These are phyloP conservation scores for Talpa occidentalis DNA, from an alignment of 2,113 vertebrate species.

Conservation along the genomic window DNA sequence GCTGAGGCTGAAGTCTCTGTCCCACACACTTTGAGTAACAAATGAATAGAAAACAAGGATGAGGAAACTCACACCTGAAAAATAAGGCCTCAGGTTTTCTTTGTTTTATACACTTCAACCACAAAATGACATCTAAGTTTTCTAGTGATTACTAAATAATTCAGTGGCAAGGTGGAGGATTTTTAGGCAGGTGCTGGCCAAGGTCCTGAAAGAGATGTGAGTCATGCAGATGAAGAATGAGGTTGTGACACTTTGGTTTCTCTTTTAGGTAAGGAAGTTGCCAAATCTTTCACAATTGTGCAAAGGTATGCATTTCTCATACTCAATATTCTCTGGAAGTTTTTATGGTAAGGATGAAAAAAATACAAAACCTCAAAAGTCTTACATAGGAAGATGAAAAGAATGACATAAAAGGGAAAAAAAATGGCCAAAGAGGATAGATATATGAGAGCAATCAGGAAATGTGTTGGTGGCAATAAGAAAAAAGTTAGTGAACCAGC, in stretches of 20 bases:
- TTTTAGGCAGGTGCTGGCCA: conserved; percentile 55
- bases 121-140: conserved; percentile 8
- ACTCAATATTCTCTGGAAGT: background rate
- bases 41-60: conserved; percentile 1
- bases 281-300: background rate
- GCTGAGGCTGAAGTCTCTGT: background rate
- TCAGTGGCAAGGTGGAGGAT: background rate
- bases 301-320: background rate
- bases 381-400: background rate
- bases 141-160: background rate
- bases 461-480: background rate
- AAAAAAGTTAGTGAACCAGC: background rate
- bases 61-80: background rate
- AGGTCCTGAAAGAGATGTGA: conserved; percentile 67
- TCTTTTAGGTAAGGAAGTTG: background rate
- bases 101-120: background rate
- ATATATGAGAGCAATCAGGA: background rate
- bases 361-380: conserved; percentile 31
- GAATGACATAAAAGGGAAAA: background rate
- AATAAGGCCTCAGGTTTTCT: background rate
- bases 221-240: background rate
- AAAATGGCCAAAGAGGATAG: background rate
- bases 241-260: background rate
- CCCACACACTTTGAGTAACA: background rate
- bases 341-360: conserved; percentile 37